Conservation (phyloP, 2,888 invertebrate species). For the Eupithecia inturbata region DNA sequence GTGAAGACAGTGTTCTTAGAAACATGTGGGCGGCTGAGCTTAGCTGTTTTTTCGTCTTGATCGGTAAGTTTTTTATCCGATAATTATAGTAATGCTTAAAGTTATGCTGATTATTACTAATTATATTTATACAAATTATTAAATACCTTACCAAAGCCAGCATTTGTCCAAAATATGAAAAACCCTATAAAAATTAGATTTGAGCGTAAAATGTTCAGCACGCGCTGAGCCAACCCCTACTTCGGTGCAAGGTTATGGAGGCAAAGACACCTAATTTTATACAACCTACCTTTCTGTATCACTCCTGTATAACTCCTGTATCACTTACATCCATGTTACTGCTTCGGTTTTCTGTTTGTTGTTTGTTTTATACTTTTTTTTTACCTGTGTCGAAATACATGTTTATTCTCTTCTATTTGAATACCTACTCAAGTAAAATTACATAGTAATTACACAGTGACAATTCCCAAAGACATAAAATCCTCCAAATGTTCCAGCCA, state of each 20-base stretch:
- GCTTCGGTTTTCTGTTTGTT: neutral
- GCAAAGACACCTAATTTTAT: neutral
- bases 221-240: neutral
- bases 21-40: conserved; percentile 80
- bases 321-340: neutral
- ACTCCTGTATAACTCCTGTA: too few species aligned
- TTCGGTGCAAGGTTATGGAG: neutral
- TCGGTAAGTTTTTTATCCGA: conserved; percentile 66
- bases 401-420: neutral
- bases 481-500: neutral
- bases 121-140: too few species aligned
- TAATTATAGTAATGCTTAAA: neutral
- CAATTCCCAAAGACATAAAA: neutral
- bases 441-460: neutral
- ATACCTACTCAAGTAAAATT: neutral
- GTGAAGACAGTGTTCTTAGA: conserved; percentile 61
- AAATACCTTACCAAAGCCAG: too few species aligned
- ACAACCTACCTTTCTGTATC: too few species aligned
- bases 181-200: neutral
- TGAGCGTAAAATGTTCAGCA: neutral
- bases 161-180: neutral
- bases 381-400: neutral
- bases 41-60: conserved; percentile 78
- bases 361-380: neutral
- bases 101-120: too few species aligned